Evolutionary conservation across 2,113 vertebrate genomes (phyloP).

Genomic region (Emberiza fucata): DNA sequence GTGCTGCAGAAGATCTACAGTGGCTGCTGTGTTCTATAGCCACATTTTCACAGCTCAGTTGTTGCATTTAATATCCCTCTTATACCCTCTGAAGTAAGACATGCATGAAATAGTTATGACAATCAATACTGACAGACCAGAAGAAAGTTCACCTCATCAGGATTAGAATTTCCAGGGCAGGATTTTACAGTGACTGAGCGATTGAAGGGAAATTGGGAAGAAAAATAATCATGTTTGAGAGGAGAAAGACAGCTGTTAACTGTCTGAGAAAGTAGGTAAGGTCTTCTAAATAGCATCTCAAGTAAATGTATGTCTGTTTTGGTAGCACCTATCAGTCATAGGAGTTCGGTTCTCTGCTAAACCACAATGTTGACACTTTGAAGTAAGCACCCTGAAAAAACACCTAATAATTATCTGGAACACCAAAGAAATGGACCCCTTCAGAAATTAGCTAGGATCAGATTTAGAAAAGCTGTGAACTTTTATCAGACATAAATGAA

Average conservation of each 20-base stretch:
- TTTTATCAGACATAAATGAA: background rate
- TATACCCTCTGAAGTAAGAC: background rate
- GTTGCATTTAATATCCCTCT: background rate
- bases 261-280: background rate
- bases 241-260: background rate
- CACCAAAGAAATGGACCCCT: background rate
- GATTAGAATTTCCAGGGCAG: background rate
- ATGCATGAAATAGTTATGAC: background rate
- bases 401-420: background rate
- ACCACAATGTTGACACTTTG: background rate
- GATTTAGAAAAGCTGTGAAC: background rate
- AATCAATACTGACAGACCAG: background rate
- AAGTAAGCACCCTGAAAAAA: background rate
- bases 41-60: background rate
- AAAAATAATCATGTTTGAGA: background rate
- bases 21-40: background rate
- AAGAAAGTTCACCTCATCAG: background rate
- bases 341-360: background rate
- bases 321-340: background rate
- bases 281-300: background rate
- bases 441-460: background rate
- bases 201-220: background rate
- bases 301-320: background rate
- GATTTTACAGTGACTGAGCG: background rate
- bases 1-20: background rate